Evolutionary conservation across 2,888 invertebrate species (phyloP), one percentile per base, ranked within the genome.

Genomic region (Cistogaster globosa): DNA sequence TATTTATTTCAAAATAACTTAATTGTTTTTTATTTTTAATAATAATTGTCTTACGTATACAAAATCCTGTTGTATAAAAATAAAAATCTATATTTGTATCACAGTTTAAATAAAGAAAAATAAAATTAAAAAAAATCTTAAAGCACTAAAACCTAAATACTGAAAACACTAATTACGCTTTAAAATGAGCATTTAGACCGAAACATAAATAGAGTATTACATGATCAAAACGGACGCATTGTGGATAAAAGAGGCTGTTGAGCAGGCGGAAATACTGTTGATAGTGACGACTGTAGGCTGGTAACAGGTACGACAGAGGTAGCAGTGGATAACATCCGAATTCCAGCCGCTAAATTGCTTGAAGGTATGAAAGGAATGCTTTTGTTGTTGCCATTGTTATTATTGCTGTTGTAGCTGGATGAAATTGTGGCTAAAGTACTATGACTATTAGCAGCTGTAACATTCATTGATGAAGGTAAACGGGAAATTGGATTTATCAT

Each of bases 171-270:
- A 82, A 85, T 82, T 85, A 38, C 72, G 26, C 65, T 78, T 74
- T 84, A 74, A 77, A 77, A 74, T 71, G 72, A 42, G 11, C 32
- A 58, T 51, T 16, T 26, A n/a, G 55, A 45, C 36, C 20, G 36
- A 48, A 57, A 48, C n/a, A 26, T 26, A 53, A 57, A 58, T 36
- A 48, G 16, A 20, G 38, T 7, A 42, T 60, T 36, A 32, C 38
- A 69, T 78, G 62, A 71, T 81, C 72, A 90, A 78, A 89, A 91
- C 81, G 89, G 88, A 77, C 91, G 88, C 69, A 91, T 83, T 71
- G 91, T 90, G 75, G 89, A 88, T 14, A 90, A 85, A 18, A 91
- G 84, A 42, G 88, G 87, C 86, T 91, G 91, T 80, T 90, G 91
- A 9, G 90, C 86, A 72, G 90, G 90, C 86, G 91, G 89, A 87